A percentile compares a stretch with the other conserved stretches of the same genome.
These are phyloP conservation scores for Malacoctenus gilli DNA, from an alignment of 2,797 vertebrate genomes.

Conservation along the genomic window DNA sequence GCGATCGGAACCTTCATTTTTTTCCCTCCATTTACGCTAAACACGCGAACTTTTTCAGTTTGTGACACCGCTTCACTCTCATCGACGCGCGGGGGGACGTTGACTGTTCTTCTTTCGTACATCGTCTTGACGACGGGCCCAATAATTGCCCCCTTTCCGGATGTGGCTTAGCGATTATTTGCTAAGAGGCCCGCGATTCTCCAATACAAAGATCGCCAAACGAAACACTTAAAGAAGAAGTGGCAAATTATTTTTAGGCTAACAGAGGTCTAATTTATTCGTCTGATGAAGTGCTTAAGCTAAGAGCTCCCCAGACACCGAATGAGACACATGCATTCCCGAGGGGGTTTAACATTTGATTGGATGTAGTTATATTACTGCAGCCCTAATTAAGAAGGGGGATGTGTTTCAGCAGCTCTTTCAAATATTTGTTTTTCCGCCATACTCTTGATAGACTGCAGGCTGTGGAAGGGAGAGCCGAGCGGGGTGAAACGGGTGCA, in stretches of 20 bases:
- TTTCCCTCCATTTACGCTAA: no score
- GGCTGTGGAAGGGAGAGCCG: slow-evolving; percentile 65
- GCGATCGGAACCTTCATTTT: no score
- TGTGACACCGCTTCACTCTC: no score
- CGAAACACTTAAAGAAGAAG: slow-evolving; percentile 73
- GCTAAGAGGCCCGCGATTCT: slow-evolving; percentile 51
- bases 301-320: slow-evolving; percentile 84
- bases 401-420: slow-evolving; percentile 82
- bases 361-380: slow-evolving; percentile 83
- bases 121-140: slow-evolving; percentile 23
- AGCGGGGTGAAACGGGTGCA: slow-evolving; percentile 52
- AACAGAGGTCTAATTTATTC: slow-evolving; percentile 86
- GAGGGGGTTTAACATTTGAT: slow-evolving; percentile 79
- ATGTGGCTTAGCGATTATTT: slow-evolving; percentile 44
- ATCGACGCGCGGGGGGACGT: slow-evolving; percentile 18
- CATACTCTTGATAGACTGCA: slow-evolving; percentile 77
- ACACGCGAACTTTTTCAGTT: no score
- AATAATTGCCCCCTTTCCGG: slow-evolving; percentile 33
- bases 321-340: slow-evolving; percentile 80
- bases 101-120: slow-evolving; percentile 16
- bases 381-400: slow-evolving; percentile 84
- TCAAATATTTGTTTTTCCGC: slow-evolving; percentile 84
- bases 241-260: slow-evolving; percentile 80
- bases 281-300: slow-evolving; percentile 84
- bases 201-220: slow-evolving; percentile 71